Evolutionary conservation across 2,797 vertebrate species (phyloP), one percentile per base, ranked within the genome.

Genomic region (Steatocranus sp.): DNA sequence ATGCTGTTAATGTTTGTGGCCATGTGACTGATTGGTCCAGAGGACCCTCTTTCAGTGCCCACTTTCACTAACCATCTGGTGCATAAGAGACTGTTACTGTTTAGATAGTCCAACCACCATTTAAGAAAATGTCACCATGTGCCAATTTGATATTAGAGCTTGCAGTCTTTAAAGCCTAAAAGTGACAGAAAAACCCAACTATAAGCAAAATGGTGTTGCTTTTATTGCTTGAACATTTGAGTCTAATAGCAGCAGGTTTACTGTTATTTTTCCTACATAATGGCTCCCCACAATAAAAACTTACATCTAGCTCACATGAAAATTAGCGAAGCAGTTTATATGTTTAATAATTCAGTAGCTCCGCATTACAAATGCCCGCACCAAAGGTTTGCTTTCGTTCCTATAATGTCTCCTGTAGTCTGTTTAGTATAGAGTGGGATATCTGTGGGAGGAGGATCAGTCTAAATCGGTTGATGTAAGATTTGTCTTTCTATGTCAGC

Each of bases 1-100:
- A 81, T 1, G 30, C 25, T 77, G 32, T 50, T 70, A 20, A 48
- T 75, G 61, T 8, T 54, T 18, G 76, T 85, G 86, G 84, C 82
- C 85, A 87, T 83, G 75, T 78, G 90, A 90, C 25, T 5, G 81
- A 87, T 82, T 58, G 81, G 76, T 76, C 83, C 75, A 48, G 49
- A 15, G 76, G 50, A 81, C 25, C 51, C 53, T 79, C 18, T 43
- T 54, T 88, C 74, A 79, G 66, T 84, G 82, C 74, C 66, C 25
- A 41, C 70, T 18, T 75, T 75, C 77, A 90, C 79, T 50, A 80
- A 82, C 83, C 89, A 92, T 87, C 88, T 92, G 89, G 48, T 78
- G 68, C 53, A 8, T 61, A 77, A 85, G 79, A 80, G 25, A 86
- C 58, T 76, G 25, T 70, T 48, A 51, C 8, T 76, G 41, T 82